Evolutionary conservation across 2,113 vertebrate species (phyloP), one percentile per base, ranked within the genome.

Genomic region (Eptesicus fuscus): DNA sequence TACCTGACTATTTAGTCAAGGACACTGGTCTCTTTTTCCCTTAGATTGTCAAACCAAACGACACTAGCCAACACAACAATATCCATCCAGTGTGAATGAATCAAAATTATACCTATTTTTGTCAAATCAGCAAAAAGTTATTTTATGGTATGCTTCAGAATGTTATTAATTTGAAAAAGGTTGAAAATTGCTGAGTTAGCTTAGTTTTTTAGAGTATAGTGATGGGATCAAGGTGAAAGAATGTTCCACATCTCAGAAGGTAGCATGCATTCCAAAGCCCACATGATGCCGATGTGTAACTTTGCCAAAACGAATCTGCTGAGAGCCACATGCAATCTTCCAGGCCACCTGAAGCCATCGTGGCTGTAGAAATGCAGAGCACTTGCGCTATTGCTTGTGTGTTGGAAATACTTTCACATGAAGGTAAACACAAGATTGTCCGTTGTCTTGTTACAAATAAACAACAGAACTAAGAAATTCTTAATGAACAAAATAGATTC

Each of bases 291-390:
- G 40, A 74, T 49, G 14, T 0, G 9, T n/a, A 69, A 40, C 2
- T 13, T 32, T 73, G 6, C 28, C 37, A 30, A 56, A 73, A 69
- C 6, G 12, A 42, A 40, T 28, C n/a, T 28, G 0, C 18, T 28
- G 9, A 83, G 13, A 49, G 9, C 40, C 4, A 11, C 0, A 0
- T 6, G 49, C 9, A 18, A 5, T n/a, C n/a, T 0, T 0, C 8
- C 20, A 37, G 23, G 17, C 25, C 30, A 49, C 42, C 13, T 3
- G 12, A 79, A 51, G 23, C 40, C 25, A n/a, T 51, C 22, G 28
- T 67, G 5, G 35, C 28, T 53, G 0, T 47, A 59, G 20, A 69
- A 59, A 44, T 30, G 28, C 37, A 70, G 71, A 59, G 25, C 6
- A 35, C 16, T 2, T 2, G 0, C 18, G 4, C 13, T 83, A 13